Conservation (phyloP, 2,888 invertebrate species). For the Callyntrura guangdongensis region DNA sequence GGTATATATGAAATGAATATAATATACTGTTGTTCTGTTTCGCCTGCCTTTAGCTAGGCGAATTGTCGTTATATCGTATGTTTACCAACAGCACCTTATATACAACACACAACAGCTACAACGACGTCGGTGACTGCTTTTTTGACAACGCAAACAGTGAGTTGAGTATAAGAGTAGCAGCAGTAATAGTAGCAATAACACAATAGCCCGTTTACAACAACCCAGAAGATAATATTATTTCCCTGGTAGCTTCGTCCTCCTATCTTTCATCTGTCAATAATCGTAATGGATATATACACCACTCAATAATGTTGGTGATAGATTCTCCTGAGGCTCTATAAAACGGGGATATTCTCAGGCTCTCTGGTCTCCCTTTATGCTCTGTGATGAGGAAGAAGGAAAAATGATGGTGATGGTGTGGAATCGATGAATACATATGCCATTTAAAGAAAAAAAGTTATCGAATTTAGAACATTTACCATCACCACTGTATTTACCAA, state of each 20-base stretch:
- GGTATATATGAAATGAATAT: background rate
- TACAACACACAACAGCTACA: background rate
- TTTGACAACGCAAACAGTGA: background rate
- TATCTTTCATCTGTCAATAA: constrained; percentile 78
- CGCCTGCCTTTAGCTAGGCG: background rate
- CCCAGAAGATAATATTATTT: constrained; percentile 74
- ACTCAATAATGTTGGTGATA: constrained; percentile 76
- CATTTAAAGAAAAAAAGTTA: constrained; percentile 51
- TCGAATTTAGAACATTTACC: constrained; percentile 13
- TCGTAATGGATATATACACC: constrained; percentile 77
- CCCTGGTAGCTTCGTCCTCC: constrained; percentile 64
- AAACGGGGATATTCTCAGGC: constrained; percentile 8
- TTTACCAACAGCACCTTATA: constrained; percentile 15
- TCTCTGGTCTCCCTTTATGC: constrained; percentile 21
- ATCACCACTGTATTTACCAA: background rate
- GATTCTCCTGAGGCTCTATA: constrained; percentile 72
- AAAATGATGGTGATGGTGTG: constrained; percentile 1
- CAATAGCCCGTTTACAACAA: constrained; percentile 69
- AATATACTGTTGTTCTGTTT: background rate
- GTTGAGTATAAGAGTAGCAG: background rate
- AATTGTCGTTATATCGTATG: background rate
- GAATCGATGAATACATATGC: constrained; percentile 57
- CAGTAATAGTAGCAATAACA: constrained; percentile 58
- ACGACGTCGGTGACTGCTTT: background rate
- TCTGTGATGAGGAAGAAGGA: constrained; percentile 15